phyloP scores from a whole-genome alignment of 2,113 vertebrate species.

The Podarcis raffonei region DNA sequence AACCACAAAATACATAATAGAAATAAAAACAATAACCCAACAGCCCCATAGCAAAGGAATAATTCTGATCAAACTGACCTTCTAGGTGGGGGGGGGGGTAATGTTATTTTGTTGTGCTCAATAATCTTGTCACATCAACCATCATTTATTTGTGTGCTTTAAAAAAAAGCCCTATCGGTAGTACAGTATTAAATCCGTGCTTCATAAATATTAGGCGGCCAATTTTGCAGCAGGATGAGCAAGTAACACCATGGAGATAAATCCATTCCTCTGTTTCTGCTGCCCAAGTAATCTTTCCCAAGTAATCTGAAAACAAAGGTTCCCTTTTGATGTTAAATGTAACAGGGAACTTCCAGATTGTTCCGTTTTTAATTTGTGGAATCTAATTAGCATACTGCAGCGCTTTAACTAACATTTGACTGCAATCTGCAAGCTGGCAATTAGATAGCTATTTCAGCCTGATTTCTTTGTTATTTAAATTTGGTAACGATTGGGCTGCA shows the following conservation, averaged over 20 bases:
- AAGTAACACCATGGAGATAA: background rate
- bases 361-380: constrained; percentile 12
- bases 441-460: constrained; percentile 4
- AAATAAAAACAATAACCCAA: too few species aligned
- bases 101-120: background rate
- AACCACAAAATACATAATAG: too few species aligned
- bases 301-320: background rate
- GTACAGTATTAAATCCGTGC: constrained; percentile 2
- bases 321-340: background rate
- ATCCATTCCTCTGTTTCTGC: background rate
- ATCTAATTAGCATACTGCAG: background rate
- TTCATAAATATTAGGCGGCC: background rate
- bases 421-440: background rate
- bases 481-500: background rate
- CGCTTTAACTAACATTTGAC: constrained; percentile 1
- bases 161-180: background rate
- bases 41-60: background rate
- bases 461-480: constrained; percentile 8
- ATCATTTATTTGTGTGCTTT: background rate
- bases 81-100: background rate
- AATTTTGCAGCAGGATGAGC: background rate
- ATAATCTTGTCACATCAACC: background rate
- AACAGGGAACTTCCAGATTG: background rate
- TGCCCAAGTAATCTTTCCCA: background rate
- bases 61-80: background rate